Conservation (phyloP, 1,140 invertebrate genomes). For the Sycobia sp. region DNA sequence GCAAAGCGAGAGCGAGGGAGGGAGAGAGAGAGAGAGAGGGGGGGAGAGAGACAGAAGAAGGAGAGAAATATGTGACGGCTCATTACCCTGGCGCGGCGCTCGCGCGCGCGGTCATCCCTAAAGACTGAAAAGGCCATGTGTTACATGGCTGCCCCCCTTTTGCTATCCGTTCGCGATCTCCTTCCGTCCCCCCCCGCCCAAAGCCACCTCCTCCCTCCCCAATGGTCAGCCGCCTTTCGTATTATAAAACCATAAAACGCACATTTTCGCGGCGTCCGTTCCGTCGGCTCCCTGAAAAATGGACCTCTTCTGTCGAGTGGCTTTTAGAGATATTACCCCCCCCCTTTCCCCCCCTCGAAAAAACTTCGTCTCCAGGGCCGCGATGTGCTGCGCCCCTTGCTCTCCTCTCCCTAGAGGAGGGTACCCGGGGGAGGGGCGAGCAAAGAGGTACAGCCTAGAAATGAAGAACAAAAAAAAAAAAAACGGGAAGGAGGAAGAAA, state of each 20-base stretch:
- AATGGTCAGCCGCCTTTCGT: slow-evolving; percentile 48
- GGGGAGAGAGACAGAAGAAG: background rate
- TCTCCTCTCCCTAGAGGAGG: no score
- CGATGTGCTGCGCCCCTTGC: no score
- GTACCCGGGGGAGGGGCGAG: no score
- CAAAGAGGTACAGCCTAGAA: no score
- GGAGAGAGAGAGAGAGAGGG: background rate
- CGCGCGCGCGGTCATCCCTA: slow-evolving; percentile 25
- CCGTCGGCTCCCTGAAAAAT: slow-evolving; percentile 33
- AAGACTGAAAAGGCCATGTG: slow-evolving; percentile 43
- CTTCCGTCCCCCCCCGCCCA: background rate
- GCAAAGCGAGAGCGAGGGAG: slow-evolving; percentile 33
- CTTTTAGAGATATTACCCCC: slow-evolving; percentile 36
- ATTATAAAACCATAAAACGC: slow-evolving; percentile 59
- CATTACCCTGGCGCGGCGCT: slow-evolving; percentile 48
- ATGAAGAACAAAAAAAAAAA: no score
- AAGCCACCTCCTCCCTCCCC: background rate
- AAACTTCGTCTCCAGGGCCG: slow-evolving; percentile 8
- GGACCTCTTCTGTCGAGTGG: slow-evolving; percentile 29
- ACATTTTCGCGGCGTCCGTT: slow-evolving; percentile 23
- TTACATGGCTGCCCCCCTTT: slow-evolving; percentile 40
- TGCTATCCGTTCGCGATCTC: slow-evolving; percentile 26
- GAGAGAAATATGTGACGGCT: slow-evolving; percentile 46
- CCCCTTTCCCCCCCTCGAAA: no score
- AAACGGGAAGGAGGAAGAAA: no score